phyloP scores from a whole-genome alignment of 2,113 vertebrate species.

The Hyla sarda region DNA sequence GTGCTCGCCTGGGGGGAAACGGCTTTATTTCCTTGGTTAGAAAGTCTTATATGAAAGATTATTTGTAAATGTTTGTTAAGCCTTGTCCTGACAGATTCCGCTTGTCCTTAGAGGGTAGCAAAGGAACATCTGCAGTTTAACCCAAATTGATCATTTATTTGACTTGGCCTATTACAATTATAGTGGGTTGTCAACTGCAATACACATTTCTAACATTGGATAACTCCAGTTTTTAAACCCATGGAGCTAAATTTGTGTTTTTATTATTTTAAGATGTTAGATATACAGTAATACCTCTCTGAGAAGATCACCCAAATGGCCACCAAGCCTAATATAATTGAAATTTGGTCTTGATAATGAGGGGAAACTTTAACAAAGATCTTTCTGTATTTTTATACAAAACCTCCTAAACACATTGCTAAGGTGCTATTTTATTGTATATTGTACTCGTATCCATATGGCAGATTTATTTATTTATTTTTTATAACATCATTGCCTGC shows the following conservation, averaged over 20 bases:
- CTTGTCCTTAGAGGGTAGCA: background rate
- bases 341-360: no score
- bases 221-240: background rate
- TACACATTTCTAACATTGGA: background rate
- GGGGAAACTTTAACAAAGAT: no score
- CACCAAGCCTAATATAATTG: no score
- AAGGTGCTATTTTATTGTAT: no score
- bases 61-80: constrained; percentile 2
- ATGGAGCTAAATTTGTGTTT: background rate
- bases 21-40: background rate
- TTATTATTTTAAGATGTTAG: background rate
- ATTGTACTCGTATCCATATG: no score
- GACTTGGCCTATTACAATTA: background rate
- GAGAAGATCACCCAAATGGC: no score
- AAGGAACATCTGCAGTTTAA: constrained; percentile 15
- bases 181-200: background rate
- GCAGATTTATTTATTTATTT: no score
- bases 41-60: background rate
- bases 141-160: background rate
- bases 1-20: background rate
- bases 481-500: no score
- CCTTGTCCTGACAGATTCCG: background rate
- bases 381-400: no score
- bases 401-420: no score
- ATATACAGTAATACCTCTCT: no score